Evolutionary conservation across 2,888 invertebrate genomes (phyloP), one percentile per base, ranked within the genome.

Genomic region (Seladonia tumulorum): DNA sequence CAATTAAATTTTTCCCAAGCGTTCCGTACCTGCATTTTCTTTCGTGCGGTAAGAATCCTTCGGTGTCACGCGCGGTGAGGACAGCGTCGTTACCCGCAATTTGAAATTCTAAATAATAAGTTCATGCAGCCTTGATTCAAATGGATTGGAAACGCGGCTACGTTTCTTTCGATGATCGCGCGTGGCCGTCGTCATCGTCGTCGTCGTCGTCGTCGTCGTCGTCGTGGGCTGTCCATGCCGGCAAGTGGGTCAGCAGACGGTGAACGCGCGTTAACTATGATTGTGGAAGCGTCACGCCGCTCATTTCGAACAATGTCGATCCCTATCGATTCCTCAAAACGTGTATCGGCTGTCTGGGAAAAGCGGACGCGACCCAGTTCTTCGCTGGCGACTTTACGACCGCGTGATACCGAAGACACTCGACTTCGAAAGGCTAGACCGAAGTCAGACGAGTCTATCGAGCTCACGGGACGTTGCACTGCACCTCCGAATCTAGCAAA

Each of bases 301-400:
- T 72, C 49, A 82, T 82, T 82, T 35, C 82, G 83, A 83, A 82
- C 83, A 83, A 72, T 83, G 75, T 76, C 83, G 83, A 82, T 76
- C 47, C 45, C 39, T 83, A 76, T 83, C 76, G 63, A 63, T n/a
- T 39, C 42, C 29, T 71, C 12, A n/a, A 71, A 76, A 71, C 71
- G 53, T 49, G 63, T 60, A 72, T 76, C 49, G n/a, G 2, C 25
- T 39, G 68, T 70, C 60, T 82, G 49, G 68, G 22, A 72, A 76
- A 74, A 49, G 53, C n/a, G n/a, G 18, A 10, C 66, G 35, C 49
- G 60, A 12, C 39, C 47, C 25, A 49, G 39, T 71, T 71, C 18
- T 3, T 63, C 29, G 60, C 47, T 5, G 35, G 2, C 47, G 12
- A n/a, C n/a, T 14, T 39, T 45, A 0, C 16, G 39, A 25, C 3